Percentiles rank a stretch among this genome's conserved stretches.
Conservation (phyloP, 2,113 vertebrate species). For the Asarcornis scutulata region DNA sequence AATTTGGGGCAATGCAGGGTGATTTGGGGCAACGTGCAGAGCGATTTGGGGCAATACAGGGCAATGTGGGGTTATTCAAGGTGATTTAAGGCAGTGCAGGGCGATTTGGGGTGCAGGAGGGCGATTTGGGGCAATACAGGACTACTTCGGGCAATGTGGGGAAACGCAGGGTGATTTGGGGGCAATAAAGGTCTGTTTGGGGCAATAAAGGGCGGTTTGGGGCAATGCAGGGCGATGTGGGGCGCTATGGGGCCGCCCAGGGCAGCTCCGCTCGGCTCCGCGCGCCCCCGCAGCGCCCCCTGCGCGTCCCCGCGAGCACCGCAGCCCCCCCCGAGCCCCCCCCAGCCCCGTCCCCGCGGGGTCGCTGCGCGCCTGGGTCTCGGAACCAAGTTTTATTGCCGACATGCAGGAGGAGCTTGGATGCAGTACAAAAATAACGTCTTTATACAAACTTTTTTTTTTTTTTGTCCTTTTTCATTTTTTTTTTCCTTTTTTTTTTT, state of each 20-base stretch:
- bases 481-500: conserved; percentile 63
- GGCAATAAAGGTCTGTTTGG: no score
- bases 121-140: no score
- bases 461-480: conserved; percentile 59
- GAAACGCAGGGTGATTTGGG: no score
- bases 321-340: fast-evolving
- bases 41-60: no score
- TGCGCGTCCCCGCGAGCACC: neutral
- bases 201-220: no score
- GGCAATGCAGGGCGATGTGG: neutral
- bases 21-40: no score
- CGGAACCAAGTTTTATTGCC: conserved; percentile 91
- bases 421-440: conserved; percentile 98
- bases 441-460: conserved; percentile 91
- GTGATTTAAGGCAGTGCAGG: no score
- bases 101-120: no score
- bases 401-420: conserved; percentile 96
- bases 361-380: conserved; percentile 65
- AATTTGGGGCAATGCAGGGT: no score
- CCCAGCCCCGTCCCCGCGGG: neutral
- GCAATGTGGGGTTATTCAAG: no score
- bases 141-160: no score
- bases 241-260: neutral
- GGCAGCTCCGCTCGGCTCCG: neutral
- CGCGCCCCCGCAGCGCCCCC: fast-evolving